Conservation (phyloP, 2,888 invertebrate genomes). For the Himalopsyche kuldschensis region DNA sequence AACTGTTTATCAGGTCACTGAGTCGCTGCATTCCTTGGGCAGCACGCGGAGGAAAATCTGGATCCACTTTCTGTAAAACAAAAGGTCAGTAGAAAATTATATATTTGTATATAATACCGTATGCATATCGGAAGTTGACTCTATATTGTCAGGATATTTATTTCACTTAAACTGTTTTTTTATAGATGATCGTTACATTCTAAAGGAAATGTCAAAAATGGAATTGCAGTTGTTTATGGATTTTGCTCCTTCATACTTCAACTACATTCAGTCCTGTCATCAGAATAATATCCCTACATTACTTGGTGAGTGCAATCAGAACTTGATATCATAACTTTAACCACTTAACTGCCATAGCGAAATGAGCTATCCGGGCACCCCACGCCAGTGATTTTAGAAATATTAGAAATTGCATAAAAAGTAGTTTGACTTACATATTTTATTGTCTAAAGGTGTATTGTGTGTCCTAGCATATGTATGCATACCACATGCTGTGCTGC, state of each 20-base stretch:
- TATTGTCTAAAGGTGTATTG: too few relatives aligned
- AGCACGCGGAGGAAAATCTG: slow-evolving; percentile 96
- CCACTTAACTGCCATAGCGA: too few relatives aligned
- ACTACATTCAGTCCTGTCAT: slow-evolving; percentile 80
- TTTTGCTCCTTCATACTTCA: slow-evolving; percentile 94
- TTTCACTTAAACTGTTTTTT: slow-evolving; percentile 40
- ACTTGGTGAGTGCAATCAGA: slow-evolving; percentile 60
- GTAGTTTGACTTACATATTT: too few relatives aligned
- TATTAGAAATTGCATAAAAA: too few relatives aligned
- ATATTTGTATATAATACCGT: not conserved
- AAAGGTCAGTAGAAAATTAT: slow-evolving; percentile 60
- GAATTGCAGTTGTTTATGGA: slow-evolving; percentile 92
- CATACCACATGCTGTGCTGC: too few relatives aligned
- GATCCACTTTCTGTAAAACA: slow-evolving; percentile 94
- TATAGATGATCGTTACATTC: slow-evolving; percentile 87
- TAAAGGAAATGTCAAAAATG: slow-evolving; percentile 92
- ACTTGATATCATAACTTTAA: too few relatives aligned
- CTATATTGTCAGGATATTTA: too few relatives aligned
- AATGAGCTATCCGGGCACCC: too few relatives aligned
- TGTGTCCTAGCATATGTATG: too few relatives aligned
- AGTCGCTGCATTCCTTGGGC: slow-evolving; percentile 88
- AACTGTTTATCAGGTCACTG: slow-evolving; percentile 81
- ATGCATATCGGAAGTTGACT: not conserved
- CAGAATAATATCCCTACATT: slow-evolving; percentile 76
- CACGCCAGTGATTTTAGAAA: too few relatives aligned